Evolutionary conservation across 1,140 invertebrate genomes (phyloP).

Genomic region (Ceratoteleas bidentatus): DNA sequence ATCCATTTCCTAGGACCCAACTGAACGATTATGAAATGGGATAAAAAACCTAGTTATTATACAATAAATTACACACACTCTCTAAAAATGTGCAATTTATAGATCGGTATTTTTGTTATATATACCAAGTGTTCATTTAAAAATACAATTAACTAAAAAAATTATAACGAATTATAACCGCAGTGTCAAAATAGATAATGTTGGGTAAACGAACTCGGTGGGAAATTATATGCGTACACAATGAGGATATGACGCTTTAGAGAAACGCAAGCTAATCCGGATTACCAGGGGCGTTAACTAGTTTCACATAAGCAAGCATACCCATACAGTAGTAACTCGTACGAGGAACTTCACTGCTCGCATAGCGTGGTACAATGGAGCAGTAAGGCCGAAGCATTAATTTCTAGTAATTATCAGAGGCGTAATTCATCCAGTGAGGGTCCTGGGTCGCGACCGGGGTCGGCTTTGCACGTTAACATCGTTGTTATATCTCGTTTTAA

Average conservation of each 20-base stretch:
- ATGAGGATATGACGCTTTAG: constrained; percentile 53
- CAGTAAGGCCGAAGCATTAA: constrained; percentile 74
- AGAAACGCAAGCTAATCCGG: constrained; percentile 62
- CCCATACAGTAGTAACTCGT: constrained; percentile 62
- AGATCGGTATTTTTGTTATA: no score
- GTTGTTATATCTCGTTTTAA: constrained; percentile 82
- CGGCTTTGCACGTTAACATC: constrained; percentile 79
- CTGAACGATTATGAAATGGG: no score
- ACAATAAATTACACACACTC: no score
- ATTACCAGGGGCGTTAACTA: constrained; percentile 65
- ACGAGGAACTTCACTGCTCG: constrained; percentile 53
- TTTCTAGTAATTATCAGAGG: constrained; percentile 81
- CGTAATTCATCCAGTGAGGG: constrained; percentile 78
- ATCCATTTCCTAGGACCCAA: no score
- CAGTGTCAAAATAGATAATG: constrained; percentile 25
- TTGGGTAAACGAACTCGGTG: constrained; percentile 42
- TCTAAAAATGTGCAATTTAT: no score
- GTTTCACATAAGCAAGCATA: constrained; percentile 68
- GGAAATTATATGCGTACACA: constrained; percentile 46
- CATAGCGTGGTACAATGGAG: constrained; percentile 51
- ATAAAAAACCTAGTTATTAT: no score
- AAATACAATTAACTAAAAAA: no score
- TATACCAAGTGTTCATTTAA: no score
- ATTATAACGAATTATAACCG: no score
- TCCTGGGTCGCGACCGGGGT: constrained; percentile 77